These are phyloP conservation scores for Dinoponera quadriceps DNA, from an alignment of 1,140 invertebrate species.

Conservation along the genomic window DNA sequence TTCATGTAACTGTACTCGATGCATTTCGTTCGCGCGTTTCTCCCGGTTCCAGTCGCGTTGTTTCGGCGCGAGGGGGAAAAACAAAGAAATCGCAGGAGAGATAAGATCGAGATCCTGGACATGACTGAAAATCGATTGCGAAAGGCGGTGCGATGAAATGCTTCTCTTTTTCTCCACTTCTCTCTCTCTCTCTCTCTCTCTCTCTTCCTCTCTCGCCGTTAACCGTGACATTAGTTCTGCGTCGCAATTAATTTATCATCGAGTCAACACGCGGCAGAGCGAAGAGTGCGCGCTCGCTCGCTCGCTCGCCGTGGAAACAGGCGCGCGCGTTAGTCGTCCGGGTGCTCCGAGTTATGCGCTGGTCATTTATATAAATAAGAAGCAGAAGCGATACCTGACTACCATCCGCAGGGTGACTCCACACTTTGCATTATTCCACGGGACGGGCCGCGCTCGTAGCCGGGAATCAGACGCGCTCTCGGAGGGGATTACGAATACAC, in stretches of 20 bases:
- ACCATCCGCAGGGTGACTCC: constrained; percentile 81
- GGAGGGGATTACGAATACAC: constrained; percentile 77
- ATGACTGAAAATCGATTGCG: constrained; percentile 32
- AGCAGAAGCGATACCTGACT: constrained; percentile 85
- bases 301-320: constrained; percentile 61
- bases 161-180: no score
- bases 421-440: constrained; percentile 82
- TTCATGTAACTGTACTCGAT: neutral
- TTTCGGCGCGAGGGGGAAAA: neutral
- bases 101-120: constrained; percentile 14
- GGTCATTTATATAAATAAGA: constrained; percentile 87
- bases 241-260: constrained; percentile 75
- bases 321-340: constrained; percentile 67
- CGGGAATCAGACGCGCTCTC: constrained; percentile 66
- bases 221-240: constrained; percentile 66
- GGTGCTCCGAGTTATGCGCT: constrained; percentile 82
- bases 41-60: neutral
- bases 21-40: neutral
- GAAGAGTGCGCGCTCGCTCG: neutral
- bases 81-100: neutral
- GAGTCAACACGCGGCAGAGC: constrained; percentile 69
- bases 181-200: no score
- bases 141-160: constrained; percentile 27
- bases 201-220: constrained; percentile 38
- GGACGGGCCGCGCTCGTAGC: constrained; percentile 70